Percentiles rank a stretch among this genome's conserved stretches.
Evolutionary conservation across 2,797 vertebrate species (phyloP).

Genomic region (Lacerta viridis): DNA sequence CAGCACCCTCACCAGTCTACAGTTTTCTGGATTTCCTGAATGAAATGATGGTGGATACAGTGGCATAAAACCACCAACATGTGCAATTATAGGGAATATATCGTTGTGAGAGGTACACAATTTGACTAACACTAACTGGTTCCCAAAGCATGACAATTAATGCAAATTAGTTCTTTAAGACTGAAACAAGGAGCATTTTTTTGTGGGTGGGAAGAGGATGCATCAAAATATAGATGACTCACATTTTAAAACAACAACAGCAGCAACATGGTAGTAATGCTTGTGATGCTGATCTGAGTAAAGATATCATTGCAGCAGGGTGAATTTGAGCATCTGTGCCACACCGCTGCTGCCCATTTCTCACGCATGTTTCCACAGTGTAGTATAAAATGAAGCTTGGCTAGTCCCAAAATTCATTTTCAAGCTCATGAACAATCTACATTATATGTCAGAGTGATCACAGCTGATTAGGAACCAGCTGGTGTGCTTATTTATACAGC

Average conservation of each 20-base stretch:
- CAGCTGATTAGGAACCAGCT: not conserved
- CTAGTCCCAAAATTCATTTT: not conserved
- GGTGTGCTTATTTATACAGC: constrained; percentile 32
- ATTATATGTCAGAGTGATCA: constrained; percentile 34
- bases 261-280: not conserved
- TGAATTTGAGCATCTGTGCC: not conserved
- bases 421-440: constrained; percentile 23
- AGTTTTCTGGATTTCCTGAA: too few species aligned
- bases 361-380: not conserved
- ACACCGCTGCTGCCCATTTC: not conserved
- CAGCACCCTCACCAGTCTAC: too few species aligned
- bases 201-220: not conserved
- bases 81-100: too few species aligned
- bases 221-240: not conserved
- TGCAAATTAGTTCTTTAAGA: not conserved
- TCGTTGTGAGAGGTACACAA: not conserved
- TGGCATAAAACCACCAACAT: too few species aligned
- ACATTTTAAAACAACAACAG: not conserved
- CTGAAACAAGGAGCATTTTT: not conserved
- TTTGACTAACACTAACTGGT: not conserved
- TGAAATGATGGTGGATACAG: too few species aligned
- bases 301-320: not conserved
- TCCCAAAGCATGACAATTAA: not conserved
- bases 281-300: not conserved
- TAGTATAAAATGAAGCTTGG: not conserved